Evolutionary conservation across 2,888 invertebrate species (phyloP), one percentile per base, ranked within the genome.

Genomic region (Hemicrepidius hirtus): DNA sequence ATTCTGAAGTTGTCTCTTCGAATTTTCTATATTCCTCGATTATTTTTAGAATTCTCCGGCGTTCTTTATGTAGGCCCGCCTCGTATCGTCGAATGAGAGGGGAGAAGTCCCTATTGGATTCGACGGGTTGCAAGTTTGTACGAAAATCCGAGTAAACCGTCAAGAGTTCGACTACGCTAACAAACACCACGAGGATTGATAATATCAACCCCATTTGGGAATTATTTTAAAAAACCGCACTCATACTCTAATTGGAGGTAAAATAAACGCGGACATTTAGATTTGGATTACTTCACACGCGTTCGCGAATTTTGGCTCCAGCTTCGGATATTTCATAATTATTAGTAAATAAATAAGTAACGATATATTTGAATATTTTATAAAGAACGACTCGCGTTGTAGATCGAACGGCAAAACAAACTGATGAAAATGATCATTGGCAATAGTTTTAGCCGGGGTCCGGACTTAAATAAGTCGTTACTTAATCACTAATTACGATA

Each of bases 131-230:
- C 41, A 73, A 55, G 21, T 55, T 68, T 62, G 86, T 86, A 57
- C 87, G 80, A 49, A 91, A 86, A 79, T 89, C 88, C 72, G 86
- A 85, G 79, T 89, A 84, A 80, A 91, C 90, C 70, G 91, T 90
- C 65, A 92, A 81, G 49, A 92, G 88, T 85, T 95, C 95, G 79
- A 92, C 83, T 28, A 92, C 90, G 74, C 95, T 95, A 76, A 94
- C 91, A 85, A 94, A 94, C 75, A 92, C 90, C 69, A 95, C 90
- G 75, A 95, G 87, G 80, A 93, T 87, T 62, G 95, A 94, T 72
- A 95, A 86, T 81, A 95, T 85, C 78, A 94, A 89, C 83, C 95
- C 95, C 92, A 95, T 92, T 83, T 83, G 85, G 78, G 16, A 59
- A 63, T 18, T n/a, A n/a, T n/a, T n/a, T 37, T 24, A 28, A 49